Conservation (phyloP, 2,113 vertebrate genomes). For the Heterotilapia buettikoferi region DNA sequence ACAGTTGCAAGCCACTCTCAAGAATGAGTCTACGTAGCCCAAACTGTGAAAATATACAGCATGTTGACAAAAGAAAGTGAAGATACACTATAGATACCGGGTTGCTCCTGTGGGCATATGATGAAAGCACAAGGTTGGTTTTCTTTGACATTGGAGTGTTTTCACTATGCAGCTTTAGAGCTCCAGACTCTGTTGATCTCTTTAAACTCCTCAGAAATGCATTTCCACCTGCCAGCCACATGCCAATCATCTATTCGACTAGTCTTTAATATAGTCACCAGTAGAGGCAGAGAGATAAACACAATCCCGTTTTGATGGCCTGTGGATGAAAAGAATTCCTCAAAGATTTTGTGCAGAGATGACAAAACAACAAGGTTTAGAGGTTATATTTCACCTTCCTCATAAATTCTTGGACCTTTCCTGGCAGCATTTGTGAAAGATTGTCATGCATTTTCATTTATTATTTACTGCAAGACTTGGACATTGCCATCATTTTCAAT, state of each 20-base stretch:
- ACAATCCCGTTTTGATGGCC: conserved; percentile 49
- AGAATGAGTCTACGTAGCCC: neutral
- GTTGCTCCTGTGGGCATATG: neutral
- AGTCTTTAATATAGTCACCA: conserved; percentile 55
- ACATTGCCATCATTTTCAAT: neutral
- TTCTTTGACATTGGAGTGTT: conserved; percentile 19
- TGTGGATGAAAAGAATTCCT: conserved; percentile 24
- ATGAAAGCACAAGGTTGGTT: conserved; percentile 12
- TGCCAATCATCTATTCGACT: conserved; percentile 40
- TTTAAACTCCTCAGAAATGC: conserved; percentile 55
- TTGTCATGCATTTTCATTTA: neutral
- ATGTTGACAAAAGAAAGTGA: conserved; percentile 14
- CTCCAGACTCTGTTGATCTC: conserved; percentile 39
- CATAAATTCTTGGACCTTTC: neutral
- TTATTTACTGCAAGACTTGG: neutral
- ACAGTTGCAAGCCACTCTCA: neutral
- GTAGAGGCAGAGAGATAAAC: conserved; percentile 44
- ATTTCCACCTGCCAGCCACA: conserved; percentile 44
- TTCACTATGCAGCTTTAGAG: neutral
- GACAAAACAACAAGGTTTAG: conserved; percentile 8
- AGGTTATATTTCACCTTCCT: neutral
- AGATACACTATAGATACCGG: neutral
- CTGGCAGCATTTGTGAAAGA: neutral
- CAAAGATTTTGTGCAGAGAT: neutral
- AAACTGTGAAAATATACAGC: neutral